Base-by-base conservation (phyloP, 2,797 vertebrate species). In the Staurois parvus region DNA sequence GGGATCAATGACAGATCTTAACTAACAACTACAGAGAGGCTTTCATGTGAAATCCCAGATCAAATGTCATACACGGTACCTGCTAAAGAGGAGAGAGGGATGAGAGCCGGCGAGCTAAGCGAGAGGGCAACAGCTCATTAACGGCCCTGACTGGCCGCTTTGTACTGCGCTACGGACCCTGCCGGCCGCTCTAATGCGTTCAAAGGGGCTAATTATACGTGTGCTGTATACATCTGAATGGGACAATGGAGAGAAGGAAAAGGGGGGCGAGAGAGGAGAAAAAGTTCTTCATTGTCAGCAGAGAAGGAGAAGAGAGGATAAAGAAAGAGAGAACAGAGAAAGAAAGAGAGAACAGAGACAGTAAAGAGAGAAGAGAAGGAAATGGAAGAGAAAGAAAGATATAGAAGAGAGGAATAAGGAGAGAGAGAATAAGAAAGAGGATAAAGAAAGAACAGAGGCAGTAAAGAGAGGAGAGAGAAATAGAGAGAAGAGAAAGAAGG, bases 1-100 rank as follows among this genome's bases (percentile, higher is more conserved):
- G 88, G 93, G 95, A 96, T 96, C 96, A 96, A 96, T 96, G 94
- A 94, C 94, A 95, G 93, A 94, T 94, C 94, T 94, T 95, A 94
- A 96, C 95, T 96, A 96, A 96, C 95, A 96, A 95, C 94, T 95
- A 95, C 94, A 95, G 95, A 59, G 87, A 96, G 93, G 92, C 94
- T 96, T 96, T 96, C 96, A 96, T 96, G 95, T 96, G 90, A 92
- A 92, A 95, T 93, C 95, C 95, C 94, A 95, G 95, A 96, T 96
- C 95, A 96, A 95, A 95, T 94, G 95, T 94, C 89, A 93, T 90
- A 93, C 64, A 68, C n/a, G 30, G 29, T 59, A 73, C 59, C 70
- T 75, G 78, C 42, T 83, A 79, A 75, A 78, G 62, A 56, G 72
- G 77, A 32, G n/a, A 28, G 52, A 52, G 56, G 37, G 37, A 59